Conservation (phyloP, 2,797 vertebrate species). For the Microchirus variegatus region DNA sequence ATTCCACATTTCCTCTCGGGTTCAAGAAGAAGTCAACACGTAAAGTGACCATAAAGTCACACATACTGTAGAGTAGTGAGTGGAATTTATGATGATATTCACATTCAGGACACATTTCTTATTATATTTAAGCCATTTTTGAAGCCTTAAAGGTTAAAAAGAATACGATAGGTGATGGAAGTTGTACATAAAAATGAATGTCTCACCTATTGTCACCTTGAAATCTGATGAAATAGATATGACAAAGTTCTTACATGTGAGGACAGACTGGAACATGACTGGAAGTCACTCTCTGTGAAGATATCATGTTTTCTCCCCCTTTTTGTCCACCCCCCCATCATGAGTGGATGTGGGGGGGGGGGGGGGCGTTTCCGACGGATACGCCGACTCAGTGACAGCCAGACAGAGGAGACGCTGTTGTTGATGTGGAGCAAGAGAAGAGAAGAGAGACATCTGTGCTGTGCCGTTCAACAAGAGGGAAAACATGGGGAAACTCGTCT, state of each 20-base stretch:
- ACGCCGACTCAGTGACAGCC: constrained; percentile 9
- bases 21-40: not conserved
- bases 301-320: not conserved
- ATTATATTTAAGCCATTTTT: no score
- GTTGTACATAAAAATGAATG: not conserved
- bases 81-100: not conserved
- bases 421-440: not conserved
- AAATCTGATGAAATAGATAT: not conserved
- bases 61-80: not conserved
- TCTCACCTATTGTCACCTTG: not conserved
- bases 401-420: not conserved
- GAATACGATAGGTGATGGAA: not conserved
- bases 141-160: not conserved
- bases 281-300: not conserved
- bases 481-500: constrained; percentile 38
- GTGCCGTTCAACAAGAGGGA: rapidly evolving
- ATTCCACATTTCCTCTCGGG: not conserved
- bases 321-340: no score
- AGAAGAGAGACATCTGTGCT: not conserved
- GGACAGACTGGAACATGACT: constrained; percentile 5
- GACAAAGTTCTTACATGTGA: not conserved
- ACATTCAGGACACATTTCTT: no score
- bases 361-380: not conserved
- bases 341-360: not conserved
- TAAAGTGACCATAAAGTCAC: not conserved